Percentiles rank a stretch among this genome's conserved stretches.
These are phyloP conservation scores for Platyrinchus mystaceus DNA, from an alignment of 2,797 vertebrate genomes.

Conservation along the genomic window DNA sequence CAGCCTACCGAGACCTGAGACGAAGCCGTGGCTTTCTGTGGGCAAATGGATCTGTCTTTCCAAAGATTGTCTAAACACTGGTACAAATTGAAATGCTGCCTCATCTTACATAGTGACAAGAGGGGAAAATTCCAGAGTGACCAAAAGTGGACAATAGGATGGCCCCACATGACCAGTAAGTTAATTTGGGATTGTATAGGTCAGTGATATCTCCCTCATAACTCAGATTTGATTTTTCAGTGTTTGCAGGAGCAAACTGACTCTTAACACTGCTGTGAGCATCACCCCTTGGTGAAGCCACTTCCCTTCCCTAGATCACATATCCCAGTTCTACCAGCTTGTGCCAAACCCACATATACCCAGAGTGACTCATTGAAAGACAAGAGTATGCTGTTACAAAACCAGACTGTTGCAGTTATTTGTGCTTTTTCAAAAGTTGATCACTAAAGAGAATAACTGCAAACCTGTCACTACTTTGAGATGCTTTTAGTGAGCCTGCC, in stretches of 20 bases:
- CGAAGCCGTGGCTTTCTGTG: neutral
- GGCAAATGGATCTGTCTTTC: neutral
- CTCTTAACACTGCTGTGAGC: neutral
- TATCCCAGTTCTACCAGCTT: neutral
- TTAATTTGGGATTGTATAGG: neutral
- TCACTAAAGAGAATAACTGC: neutral
- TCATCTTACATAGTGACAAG: fast-evolving
- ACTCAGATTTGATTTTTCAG: neutral
- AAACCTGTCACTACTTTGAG: neutral
- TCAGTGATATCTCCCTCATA: neutral
- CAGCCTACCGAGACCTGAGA: neutral
- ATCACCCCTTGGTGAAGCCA: neutral
- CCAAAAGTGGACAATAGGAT: fast-evolving
- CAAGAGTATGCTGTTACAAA: neutral
- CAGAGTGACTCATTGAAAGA: neutral
- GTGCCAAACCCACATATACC: neutral
- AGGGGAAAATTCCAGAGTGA: neutral
- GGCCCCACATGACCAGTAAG: neutral
- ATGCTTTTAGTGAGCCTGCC: neutral
- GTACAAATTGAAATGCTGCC: neutral
- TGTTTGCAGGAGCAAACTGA: neutral
- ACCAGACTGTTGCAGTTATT: neutral
- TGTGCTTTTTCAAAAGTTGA: neutral
- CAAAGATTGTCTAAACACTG: neutral
- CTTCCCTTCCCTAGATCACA: neutral